Conservation (phyloP, 1,140 invertebrate genomes). For the Luehdorfia chinensis region DNA sequence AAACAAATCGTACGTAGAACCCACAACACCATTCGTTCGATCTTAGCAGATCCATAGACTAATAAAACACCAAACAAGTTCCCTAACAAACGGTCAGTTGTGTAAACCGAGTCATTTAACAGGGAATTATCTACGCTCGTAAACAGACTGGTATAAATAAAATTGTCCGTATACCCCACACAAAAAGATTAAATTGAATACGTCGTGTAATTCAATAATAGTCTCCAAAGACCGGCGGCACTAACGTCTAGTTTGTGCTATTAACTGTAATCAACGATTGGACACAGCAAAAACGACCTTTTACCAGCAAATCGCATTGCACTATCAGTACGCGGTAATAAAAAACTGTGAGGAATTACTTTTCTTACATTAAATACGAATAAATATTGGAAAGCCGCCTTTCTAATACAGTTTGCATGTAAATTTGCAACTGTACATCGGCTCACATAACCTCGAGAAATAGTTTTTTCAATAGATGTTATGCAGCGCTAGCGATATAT, state of each 20-base stretch:
- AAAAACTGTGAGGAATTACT: conserved; percentile 31
- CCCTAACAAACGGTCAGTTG: conserved; percentile 22
- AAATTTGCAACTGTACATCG: conserved; percentile 16
- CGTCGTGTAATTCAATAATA: conserved; percentile 68
- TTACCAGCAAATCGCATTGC: conserved; percentile 35
- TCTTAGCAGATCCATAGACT: conserved; percentile 31
- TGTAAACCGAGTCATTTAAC: conserved; percentile 20
- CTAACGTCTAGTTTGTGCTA: conserved; percentile 48
- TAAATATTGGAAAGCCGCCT: conserved; percentile 17
- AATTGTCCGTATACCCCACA: conserved; percentile 41
- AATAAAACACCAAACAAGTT: conserved; percentile 25
- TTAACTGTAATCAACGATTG: conserved; percentile 66
- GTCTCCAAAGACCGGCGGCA: conserved; percentile 67
- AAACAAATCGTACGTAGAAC: conserved; percentile 62
- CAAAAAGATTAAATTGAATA: conserved; percentile 55
- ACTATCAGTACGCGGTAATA: conserved; percentile 25
- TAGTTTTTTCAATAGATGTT: conserved; percentile 10
- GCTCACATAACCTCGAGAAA: neutral
- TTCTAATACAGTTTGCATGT: conserved; percentile 9
- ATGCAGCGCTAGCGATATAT: neutral
- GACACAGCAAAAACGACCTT: conserved; percentile 52
- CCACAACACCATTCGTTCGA: conserved; percentile 27
- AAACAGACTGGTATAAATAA: conserved; percentile 49
- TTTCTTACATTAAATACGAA: conserved; percentile 3
- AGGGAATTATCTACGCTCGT: conserved; percentile 36